Conservation (phyloP, 1,140 invertebrate species). For the Pantala flavescens region DNA sequence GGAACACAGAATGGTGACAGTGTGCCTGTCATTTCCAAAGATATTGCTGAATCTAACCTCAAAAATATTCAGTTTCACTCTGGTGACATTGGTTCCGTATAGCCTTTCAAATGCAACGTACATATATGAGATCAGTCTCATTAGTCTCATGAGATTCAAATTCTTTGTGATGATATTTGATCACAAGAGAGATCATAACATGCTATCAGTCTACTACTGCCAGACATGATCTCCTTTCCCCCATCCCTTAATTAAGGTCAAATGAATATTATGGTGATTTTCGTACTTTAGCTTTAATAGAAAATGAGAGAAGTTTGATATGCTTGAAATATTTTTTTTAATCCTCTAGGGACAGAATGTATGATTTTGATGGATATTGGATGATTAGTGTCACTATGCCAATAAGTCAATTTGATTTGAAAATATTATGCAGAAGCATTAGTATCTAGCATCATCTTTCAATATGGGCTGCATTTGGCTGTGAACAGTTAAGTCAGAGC, state of each 20-base stretch:
- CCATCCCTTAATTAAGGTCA: not conserved
- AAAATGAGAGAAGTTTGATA: not conserved
- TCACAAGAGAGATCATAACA: not conserved
- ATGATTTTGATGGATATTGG: too few species aligned
- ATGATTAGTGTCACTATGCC: too few species aligned
- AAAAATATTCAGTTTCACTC: not conserved
- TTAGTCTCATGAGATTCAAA: not conserved
- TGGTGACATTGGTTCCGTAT: not conserved
- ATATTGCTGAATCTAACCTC: not conserved
- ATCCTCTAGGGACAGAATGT: too few species aligned
- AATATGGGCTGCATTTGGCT: slow-evolving; percentile 5
- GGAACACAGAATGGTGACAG: slow-evolving; percentile 10
- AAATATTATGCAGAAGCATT: not conserved
- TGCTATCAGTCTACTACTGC: not conserved
- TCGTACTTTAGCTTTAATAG: not conserved
- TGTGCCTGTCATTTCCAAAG: not conserved
- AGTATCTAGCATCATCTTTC: not conserved
- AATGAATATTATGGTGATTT: not conserved
- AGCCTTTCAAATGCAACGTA: not conserved
- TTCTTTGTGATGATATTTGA: not conserved
- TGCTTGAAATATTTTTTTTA: not conserved
- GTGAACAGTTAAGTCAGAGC: not conserved
- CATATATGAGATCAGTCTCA: too few species aligned
- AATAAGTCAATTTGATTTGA: not conserved
- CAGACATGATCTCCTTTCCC: not conserved